Percentiles rank a stretch among this genome's conserved stretches.
Evolutionary conservation across 2,888 invertebrate species (phyloP).

Genomic region (Torymus tubicola): DNA sequence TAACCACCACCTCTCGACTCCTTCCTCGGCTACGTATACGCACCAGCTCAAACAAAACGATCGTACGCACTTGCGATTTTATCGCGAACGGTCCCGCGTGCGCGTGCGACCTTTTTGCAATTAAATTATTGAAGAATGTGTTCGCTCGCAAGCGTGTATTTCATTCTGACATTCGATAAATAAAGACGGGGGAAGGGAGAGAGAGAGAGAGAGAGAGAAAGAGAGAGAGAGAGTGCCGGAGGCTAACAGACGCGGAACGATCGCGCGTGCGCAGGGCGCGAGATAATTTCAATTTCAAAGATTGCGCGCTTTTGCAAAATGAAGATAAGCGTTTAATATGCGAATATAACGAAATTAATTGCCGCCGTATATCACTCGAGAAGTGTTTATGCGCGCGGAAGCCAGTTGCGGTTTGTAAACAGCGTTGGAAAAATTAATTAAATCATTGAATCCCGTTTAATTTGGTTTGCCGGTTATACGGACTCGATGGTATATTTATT

Average conservation of each 20-base stretch:
- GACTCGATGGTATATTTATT: conserved; percentile 17
- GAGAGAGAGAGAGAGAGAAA: too few species aligned
- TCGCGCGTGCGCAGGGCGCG: conserved; percentile 3
- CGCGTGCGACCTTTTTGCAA: conserved; percentile 36
- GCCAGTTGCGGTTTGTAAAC: not conserved
- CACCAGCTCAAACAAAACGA: too few species aligned
- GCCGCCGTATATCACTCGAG: conserved; percentile 46
- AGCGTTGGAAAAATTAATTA: conserved; percentile 27
- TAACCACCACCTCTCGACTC: too few species aligned
- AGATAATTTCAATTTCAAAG: conserved; percentile 52
- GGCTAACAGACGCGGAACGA: not conserved
- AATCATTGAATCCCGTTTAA: conserved; percentile 49
- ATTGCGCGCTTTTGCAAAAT: conserved; percentile 44
- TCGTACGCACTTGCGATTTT: conserved; percentile 25
- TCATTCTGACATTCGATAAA: conserved; percentile 53
- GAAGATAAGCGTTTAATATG: conserved; percentile 45
- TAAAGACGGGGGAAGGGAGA: conserved; percentile 24
- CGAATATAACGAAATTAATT: conserved; percentile 49
- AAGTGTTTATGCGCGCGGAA: conserved; percentile 51
- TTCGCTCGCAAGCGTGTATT: conserved; percentile 47
- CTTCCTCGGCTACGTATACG: too few species aligned
- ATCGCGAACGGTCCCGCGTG: conserved; percentile 6
- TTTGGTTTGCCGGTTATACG: not conserved
- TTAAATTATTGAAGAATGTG: conserved; percentile 49
- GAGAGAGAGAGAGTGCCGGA: not conserved